Conservation (phyloP, 2,888 invertebrate species). For the Hypomecis atomaria region DNA sequence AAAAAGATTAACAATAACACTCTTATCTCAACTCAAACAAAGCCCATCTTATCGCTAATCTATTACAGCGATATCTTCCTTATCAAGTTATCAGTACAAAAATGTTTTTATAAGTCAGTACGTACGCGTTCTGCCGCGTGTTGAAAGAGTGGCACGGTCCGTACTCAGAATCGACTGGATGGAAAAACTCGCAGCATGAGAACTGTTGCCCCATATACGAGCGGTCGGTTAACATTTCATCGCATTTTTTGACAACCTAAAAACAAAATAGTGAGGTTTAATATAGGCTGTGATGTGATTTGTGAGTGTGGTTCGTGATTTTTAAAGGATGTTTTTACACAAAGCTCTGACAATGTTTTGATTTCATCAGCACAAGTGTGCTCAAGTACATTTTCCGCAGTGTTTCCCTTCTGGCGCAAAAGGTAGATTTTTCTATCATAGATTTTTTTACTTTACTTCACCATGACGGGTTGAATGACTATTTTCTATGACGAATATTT, state of each 20-base stretch:
- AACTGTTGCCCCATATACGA: conserved; percentile 72
- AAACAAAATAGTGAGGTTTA: too few species aligned
- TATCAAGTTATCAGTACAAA: conserved; percentile 24
- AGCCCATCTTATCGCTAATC: conserved; percentile 44
- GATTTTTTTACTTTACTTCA: too few species aligned
- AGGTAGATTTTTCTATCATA: too few species aligned
- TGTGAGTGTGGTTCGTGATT: too few species aligned
- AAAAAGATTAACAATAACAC: background rate
- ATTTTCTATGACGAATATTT: too few species aligned
- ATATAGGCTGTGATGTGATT: too few species aligned
- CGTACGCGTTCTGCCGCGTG: conserved; percentile 77
- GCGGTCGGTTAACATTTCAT: conserved; percentile 75
- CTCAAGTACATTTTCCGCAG: too few species aligned
- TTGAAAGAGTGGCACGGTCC: conserved; percentile 84
- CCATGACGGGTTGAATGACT: too few species aligned
- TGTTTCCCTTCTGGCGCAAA: too few species aligned
- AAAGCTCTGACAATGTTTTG: too few species aligned
- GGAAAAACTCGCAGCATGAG: conserved; percentile 80
- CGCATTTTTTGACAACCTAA: conserved; percentile 76
- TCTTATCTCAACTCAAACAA: conserved; percentile 25
- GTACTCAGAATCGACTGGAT: conserved; percentile 75
- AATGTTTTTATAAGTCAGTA: conserved; percentile 23
- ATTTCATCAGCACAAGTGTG: too few species aligned
- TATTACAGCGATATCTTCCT: conserved; percentile 31
- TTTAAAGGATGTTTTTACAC: too few species aligned